These are phyloP conservation scores for Meghimatium bilineatum DNA, from an alignment of 2,888 invertebrate genomes.

Conservation along the genomic window DNA sequence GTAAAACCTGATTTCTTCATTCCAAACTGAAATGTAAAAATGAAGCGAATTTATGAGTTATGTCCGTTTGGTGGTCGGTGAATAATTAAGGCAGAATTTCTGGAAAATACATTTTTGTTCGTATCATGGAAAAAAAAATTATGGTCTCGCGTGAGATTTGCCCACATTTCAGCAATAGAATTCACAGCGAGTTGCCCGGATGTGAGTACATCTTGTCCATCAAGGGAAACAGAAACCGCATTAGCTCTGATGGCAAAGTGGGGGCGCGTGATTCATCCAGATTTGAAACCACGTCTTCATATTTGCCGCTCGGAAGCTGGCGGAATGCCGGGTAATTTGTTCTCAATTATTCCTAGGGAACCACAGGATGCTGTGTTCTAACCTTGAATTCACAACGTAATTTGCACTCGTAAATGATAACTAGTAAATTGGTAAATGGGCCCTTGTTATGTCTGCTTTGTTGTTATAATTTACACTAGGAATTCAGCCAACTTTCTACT, in stretches of 20 bases:
- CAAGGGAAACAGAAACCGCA: not conserved
- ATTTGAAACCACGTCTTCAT: not conserved
- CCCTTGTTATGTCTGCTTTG: not conserved
- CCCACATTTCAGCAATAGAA: not conserved
- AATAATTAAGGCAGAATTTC: not conserved
- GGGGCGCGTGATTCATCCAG: not conserved
- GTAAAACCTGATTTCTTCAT: no score
- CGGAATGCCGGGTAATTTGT: constrained; percentile 1
- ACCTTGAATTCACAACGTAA: not conserved
- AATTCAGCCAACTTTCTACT: not conserved
- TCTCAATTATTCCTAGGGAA: not conserved
- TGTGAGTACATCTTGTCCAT: not conserved
- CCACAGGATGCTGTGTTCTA: not conserved
- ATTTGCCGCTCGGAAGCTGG: not conserved
- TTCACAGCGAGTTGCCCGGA: not conserved
- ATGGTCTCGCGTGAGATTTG: not conserved
- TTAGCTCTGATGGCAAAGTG: not conserved
- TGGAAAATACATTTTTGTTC: not conserved
- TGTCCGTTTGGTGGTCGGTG: not conserved
- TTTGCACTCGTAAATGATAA: not conserved
- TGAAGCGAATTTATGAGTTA: not conserved
- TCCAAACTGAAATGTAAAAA: no score
- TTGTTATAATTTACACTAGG: not conserved
- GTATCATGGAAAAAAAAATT: not conserved
- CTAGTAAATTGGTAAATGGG: not conserved